A percentile compares a stretch with the other conserved stretches of the same genome.
Evolutionary conservation across 2,888 invertebrate genomes (phyloP).

Genomic region (Drosophila falleni): DNA sequence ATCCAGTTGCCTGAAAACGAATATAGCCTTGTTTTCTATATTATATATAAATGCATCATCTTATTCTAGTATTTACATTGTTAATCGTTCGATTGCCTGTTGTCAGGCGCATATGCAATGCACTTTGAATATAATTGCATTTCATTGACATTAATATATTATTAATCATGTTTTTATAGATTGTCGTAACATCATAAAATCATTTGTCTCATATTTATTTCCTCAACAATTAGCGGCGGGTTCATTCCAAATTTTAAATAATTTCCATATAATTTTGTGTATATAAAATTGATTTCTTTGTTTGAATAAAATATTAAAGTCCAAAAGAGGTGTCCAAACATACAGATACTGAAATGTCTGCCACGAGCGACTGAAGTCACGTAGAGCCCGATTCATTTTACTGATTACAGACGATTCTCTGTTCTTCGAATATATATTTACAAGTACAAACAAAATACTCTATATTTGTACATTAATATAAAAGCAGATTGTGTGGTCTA

Average conservation of each 20-base stretch:
- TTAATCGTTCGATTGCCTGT: constrained; percentile 25
- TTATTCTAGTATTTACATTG: constrained; percentile 18
- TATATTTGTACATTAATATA: neutral
- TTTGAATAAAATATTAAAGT: constrained; percentile 17
- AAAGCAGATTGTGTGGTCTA: constrained; percentile 29
- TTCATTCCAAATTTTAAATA: neutral
- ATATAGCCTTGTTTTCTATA: constrained; percentile 14
- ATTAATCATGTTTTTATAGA: constrained; percentile 30
- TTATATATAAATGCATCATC: constrained; percentile 7
- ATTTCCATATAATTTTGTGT: neutral
- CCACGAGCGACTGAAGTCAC: constrained; percentile 62
- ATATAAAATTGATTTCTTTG: constrained; percentile 16
- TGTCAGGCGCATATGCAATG: constrained; percentile 26
- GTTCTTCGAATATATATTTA: constrained; percentile 20
- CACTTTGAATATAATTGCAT: constrained; percentile 33
- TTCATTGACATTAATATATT: constrained; percentile 44
- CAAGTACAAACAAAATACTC: constrained; percentile 5
- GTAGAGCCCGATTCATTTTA: constrained; percentile 28
- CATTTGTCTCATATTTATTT: neutral
- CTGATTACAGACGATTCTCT: constrained; percentile 49
- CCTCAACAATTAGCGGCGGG: neutral
- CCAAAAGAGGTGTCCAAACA: constrained; percentile 38
- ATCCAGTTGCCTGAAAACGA: neutral
- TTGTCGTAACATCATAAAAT: constrained; percentile 46
- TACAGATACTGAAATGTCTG: constrained; percentile 37